Percentiles rank a stretch among this genome's conserved stretches.
phyloP scores from a whole-genome alignment of 1,140 invertebrate species.

The Temnothorax curvispinosus region DNA sequence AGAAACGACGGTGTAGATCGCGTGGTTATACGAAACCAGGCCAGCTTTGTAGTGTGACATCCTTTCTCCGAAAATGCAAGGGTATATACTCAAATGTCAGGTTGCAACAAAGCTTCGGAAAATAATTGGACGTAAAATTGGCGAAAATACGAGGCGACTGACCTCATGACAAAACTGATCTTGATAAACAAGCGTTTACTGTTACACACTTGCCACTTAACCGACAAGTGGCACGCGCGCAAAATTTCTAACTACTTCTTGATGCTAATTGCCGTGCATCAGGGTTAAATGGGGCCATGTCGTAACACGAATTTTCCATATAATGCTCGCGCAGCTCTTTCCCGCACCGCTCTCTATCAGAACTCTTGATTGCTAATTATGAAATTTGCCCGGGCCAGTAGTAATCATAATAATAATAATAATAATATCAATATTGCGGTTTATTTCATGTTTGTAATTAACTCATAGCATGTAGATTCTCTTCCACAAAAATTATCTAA shows the following conservation, averaged over 20 bases:
- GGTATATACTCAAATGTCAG: conserved; percentile 10
- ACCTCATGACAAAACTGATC: conserved; percentile 34
- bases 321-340: neutral
- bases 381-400: neutral
- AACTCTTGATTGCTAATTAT: conserved; percentile 13
- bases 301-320: conserved; percentile 4
- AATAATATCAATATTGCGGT: conserved; percentile 21
- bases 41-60: conserved; percentile 10
- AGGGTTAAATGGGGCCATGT: neutral
- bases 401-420: neutral
- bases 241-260: conserved; percentile 16
- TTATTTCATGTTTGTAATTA: conserved; percentile 11
- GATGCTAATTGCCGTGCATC: neutral
- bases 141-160: neutral
- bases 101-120: neutral
- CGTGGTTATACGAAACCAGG: conserved; percentile 2
- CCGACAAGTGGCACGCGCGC: conserved; percentile 2
- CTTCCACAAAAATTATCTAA: neutral
- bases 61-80: conserved; percentile 16
- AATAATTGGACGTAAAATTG: conserved; percentile 30
- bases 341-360: neutral
- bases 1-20: neutral
- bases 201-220: conserved; percentile 41
- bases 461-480: neutral
- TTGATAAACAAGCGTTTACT: conserved; percentile 40